Evolutionary conservation across 2,113 vertebrate species (phyloP).

Genomic region (Nerophis ophidion): DNA sequence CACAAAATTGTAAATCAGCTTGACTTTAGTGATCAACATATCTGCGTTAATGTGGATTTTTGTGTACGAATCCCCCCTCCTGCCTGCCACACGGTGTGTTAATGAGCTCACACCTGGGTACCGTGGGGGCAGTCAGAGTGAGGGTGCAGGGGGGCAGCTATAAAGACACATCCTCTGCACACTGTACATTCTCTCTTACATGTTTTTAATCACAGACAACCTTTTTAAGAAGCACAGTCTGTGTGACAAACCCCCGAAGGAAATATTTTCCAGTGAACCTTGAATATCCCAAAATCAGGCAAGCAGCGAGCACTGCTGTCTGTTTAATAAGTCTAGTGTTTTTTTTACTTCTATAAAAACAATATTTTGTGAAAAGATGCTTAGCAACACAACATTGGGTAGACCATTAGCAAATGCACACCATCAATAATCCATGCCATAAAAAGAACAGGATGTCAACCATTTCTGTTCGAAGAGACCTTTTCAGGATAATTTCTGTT

Average conservation of each 20-base stretch:
- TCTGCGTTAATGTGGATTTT: background rate
- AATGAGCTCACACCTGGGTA: conserved; percentile 22
- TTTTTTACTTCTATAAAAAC: background rate
- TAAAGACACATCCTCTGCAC: background rate
- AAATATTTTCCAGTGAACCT: background rate
- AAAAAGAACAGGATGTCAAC: too few species aligned
- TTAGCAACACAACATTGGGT: too few species aligned
- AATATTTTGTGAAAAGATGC: too few species aligned
- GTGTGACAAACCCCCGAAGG: background rate
- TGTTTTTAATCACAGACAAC: background rate
- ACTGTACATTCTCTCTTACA: background rate
- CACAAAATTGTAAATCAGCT: background rate
- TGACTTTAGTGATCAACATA: background rate
- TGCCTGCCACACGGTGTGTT: background rate
- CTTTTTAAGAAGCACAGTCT: background rate
- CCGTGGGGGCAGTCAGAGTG: background rate
- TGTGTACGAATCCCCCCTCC: background rate
- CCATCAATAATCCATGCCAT: too few species aligned
- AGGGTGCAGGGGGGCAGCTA: background rate
- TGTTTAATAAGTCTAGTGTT: background rate
- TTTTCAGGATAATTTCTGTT: too few species aligned
- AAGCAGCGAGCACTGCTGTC: background rate
- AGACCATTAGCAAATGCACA: too few species aligned
- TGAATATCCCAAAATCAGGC: background rate
- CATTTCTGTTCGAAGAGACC: too few species aligned